phyloP scores from a whole-genome alignment of 2,113 vertebrate genomes.

The Microtus oregoni region DNA sequence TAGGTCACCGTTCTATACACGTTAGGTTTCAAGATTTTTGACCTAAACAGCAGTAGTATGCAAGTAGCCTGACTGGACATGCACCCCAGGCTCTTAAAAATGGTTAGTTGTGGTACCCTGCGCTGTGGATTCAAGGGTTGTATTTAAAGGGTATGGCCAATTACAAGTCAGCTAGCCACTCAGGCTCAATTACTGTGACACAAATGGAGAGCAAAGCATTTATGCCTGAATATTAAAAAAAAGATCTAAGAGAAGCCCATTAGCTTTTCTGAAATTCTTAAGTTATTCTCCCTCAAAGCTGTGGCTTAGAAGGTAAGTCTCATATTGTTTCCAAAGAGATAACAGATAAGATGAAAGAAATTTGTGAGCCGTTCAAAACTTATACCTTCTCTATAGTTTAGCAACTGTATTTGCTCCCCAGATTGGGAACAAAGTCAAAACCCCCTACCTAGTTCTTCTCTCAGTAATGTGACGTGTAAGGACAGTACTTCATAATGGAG shows the following conservation, averaged over 20 bases:
- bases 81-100: conserved; percentile 10
- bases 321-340: conserved; percentile 57
- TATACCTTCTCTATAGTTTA: conserved; percentile 61
- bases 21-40: conserved; percentile 76
- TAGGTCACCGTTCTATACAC: conserved; percentile 65
- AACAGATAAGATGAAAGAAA: conserved; percentile 58
- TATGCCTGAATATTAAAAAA: conserved; percentile 49
- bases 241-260: conserved; percentile 61
- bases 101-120: background rate
- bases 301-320: conserved; percentile 62
- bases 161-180: conserved; percentile 13
- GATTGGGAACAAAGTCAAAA: conserved; percentile 28
- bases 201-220: conserved; percentile 58
- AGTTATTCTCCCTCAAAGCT: conserved; percentile 63
- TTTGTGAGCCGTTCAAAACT: conserved; percentile 53
- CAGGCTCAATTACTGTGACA: conserved; percentile 50
- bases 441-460: background rate
- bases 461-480: background rate
- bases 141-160: conserved; percentile 3
- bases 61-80: background rate
- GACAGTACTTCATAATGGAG: conserved; percentile 21
- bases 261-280: conserved; percentile 66
- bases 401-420: conserved; percentile 33
- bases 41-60: conserved; percentile 57
- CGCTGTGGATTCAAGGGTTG: conserved; percentile 41